These are phyloP conservation scores for Morelia viridis DNA, from an alignment of 2,797 vertebrate species.

Conservation along the genomic window DNA sequence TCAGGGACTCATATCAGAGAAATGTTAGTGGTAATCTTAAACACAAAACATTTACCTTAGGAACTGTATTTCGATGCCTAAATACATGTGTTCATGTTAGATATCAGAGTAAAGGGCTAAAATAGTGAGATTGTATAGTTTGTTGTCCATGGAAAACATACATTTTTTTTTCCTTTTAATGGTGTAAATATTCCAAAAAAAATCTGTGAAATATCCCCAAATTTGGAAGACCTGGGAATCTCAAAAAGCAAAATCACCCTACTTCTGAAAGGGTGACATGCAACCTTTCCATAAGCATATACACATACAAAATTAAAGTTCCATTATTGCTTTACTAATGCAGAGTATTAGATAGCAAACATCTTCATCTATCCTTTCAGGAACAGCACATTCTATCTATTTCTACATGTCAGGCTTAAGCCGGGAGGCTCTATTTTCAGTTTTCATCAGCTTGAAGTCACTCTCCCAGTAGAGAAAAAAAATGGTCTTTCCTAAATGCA, in stretches of 20 bases:
- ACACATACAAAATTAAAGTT: not conserved
- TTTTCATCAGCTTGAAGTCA: conserved; percentile 26
- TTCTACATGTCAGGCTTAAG: not conserved
- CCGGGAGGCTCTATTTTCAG: not conserved
- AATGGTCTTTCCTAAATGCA: conserved; percentile 17
- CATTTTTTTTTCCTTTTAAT: too few species aligned
- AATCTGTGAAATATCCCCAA: not conserved
- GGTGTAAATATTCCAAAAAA: not conserved
- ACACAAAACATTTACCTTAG: not conserved
- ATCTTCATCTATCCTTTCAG: not conserved
- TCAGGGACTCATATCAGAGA: not conserved
- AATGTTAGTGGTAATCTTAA: not conserved
- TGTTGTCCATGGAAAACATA: too few species aligned
- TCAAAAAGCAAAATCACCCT: not conserved
- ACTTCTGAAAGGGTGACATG: not conserved
- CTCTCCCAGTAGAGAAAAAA: not conserved
- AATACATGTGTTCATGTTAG: not conserved
- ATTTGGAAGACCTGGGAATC: not conserved
- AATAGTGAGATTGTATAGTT: not conserved
- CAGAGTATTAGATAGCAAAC: not conserved
- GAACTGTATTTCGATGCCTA: not conserved
- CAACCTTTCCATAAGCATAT: not conserved
- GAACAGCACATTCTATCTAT: not conserved
- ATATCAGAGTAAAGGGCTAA: not conserved
- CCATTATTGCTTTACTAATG: not conserved